Percentiles rank a stretch among this genome's conserved stretches.
These are phyloP conservation scores for Paramisgurnus dabryanus DNA, from an alignment of 2,113 vertebrate genomes.

Conservation along the genomic window DNA sequence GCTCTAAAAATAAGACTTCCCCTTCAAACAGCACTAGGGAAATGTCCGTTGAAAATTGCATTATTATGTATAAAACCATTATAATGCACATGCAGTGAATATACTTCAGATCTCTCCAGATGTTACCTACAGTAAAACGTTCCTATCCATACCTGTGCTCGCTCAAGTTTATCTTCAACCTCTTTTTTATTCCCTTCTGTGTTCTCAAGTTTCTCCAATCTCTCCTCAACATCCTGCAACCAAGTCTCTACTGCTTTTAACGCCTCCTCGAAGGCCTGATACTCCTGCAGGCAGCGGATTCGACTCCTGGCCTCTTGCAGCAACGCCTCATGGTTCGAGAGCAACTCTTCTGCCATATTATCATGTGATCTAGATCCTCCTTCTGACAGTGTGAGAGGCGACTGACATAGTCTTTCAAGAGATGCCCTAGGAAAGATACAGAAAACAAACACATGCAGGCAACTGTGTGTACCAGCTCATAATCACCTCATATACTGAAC, in stretches of 20 bases:
- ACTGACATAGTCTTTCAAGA: conserved; percentile 84
- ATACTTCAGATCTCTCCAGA: background rate
- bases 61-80: too few relatives aligned
- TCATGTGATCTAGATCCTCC: conserved; percentile 78
- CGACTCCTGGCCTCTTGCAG: conserved; percentile 81
- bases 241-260: conserved; percentile 86
- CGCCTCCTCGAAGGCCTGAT: conserved; percentile 86
- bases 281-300: conserved; percentile 85
- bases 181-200: conserved; percentile 83
- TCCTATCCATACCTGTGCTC: conserved; percentile 82
- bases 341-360: conserved; percentile 78
- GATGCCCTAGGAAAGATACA: conserved; percentile 77
- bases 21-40: background rate
- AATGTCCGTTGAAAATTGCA: background rate
- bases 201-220: conserved; percentile 79
- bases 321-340: conserved; percentile 82
- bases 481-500: conserved; percentile 1
- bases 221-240: conserved; percentile 85
- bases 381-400: conserved; percentile 83
- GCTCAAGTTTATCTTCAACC: conserved; percentile 81
- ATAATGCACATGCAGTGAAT: too few relatives aligned
- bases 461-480: too few relatives aligned
- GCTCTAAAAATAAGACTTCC: conserved; percentile 43
- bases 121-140: background rate
- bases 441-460: background rate